These are phyloP conservation scores for Drosophila kambysellisi DNA, from an alignment of 2,888 invertebrate genomes.

Conservation along the genomic window DNA sequence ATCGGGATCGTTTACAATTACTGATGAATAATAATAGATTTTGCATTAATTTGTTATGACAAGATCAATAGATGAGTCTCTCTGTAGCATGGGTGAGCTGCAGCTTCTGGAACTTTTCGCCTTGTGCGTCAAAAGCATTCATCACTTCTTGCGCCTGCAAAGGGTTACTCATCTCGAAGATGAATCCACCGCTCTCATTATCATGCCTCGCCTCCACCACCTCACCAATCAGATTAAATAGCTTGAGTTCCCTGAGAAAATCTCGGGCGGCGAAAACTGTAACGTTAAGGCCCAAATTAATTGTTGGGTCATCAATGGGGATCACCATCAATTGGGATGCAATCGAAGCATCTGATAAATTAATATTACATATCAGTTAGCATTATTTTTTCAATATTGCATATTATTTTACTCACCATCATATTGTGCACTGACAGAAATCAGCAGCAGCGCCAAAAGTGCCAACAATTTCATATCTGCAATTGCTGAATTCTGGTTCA, in stretches of 20 bases:
- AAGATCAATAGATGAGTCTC: neutral
- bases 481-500: neutral
- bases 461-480: conserved; percentile 15
- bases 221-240: conserved; percentile 31
- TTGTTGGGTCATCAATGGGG: accelerated
- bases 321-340: conserved; percentile 28
- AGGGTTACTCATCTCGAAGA: conserved; percentile 32
- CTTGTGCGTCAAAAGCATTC: neutral
- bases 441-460: conserved; percentile 13
- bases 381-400: neutral
- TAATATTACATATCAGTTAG: neutral
- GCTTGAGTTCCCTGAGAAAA: conserved; percentile 18
- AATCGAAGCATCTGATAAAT: neutral
- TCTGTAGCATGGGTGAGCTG: neutral
- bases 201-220: conserved; percentile 36
- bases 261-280: conserved; percentile 21
- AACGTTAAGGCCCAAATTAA: accelerated
- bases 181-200: neutral
- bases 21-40: too few relatives aligned
- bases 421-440: neutral
- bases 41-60: neutral
- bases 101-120: neutral
- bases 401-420: neutral
- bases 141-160: conserved; percentile 30
- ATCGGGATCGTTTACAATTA: too few relatives aligned